Percentiles rank a stretch among this genome's conserved stretches.
These are phyloP conservation scores for Paracentrotus lividus DNA, from an alignment of 53 echinoderm and acorn worm species.

Conservation along the genomic window DNA sequence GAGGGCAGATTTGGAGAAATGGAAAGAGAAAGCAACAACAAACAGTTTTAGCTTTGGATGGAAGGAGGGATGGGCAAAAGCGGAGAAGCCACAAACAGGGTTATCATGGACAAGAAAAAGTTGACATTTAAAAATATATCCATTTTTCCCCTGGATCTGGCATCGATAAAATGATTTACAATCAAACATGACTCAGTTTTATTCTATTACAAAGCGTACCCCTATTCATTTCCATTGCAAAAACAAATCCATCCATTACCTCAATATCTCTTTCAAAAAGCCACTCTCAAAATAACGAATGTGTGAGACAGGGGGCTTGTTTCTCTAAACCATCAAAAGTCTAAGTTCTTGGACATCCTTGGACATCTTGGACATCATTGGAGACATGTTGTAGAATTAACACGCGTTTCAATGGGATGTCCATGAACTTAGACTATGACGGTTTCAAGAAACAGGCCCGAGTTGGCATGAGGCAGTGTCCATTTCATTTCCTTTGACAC, in stretches of 20 bases:
- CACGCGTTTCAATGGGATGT: too few relatives aligned
- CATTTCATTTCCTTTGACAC: neutral
- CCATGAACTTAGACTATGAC: too few relatives aligned
- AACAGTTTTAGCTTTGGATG: neutral
- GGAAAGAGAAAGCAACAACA: neutral
- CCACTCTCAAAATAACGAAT: neutral
- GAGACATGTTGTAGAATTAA: too few relatives aligned
- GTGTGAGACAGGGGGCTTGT: neutral
- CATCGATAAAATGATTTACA: neutral
- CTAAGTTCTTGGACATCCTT: too few relatives aligned
- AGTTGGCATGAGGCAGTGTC: too few relatives aligned
- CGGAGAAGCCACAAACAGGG: too few relatives aligned
- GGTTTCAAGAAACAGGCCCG: too few relatives aligned
- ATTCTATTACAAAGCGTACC: neutral
- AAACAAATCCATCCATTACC: neutral
- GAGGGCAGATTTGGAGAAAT: neutral
- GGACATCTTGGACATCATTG: too few relatives aligned
- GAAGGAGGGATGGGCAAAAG: neutral
- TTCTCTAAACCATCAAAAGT: too few relatives aligned
- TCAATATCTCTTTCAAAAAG: neutral
- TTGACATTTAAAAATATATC: neutral
- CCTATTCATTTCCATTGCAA: neutral
- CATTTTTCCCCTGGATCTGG: neutral
- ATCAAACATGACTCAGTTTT: constrained; percentile 10
- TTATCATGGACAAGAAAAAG: too few relatives aligned